Conservation (phyloP, 2,797 vertebrate genomes). For the Gadopsis bispinosus region DNA sequence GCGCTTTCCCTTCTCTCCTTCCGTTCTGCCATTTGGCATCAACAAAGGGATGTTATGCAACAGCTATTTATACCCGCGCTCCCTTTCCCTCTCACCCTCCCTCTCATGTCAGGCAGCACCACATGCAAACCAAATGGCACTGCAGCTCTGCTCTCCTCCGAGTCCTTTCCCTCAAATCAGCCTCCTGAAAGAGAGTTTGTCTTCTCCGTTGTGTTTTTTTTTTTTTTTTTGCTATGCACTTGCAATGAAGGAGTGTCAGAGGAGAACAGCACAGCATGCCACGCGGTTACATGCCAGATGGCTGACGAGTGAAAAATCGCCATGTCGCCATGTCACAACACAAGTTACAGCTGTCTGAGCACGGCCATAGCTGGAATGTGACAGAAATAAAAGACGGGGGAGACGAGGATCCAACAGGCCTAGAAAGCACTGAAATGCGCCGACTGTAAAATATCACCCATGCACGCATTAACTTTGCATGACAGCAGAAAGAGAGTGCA, state of each 20-base stretch:
- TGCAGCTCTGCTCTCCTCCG: slow-evolving; percentile 84
- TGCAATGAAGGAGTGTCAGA: slow-evolving; percentile 25
- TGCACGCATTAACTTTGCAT: slow-evolving; percentile 16
- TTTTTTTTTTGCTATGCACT: neutral
- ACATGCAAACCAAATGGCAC: slow-evolving; percentile 85
- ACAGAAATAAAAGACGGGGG: slow-evolving; percentile 7
- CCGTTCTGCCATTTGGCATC: slow-evolving; percentile 87
- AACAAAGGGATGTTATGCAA: slow-evolving; percentile 96
- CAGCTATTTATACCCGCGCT: slow-evolving; percentile 93
- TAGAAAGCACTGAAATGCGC: neutral
- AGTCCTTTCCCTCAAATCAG: slow-evolving; percentile 22
- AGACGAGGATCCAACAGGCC: neutral
- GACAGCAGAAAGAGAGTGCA: slow-evolving; percentile 8
- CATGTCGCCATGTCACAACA: slow-evolving; percentile 51
- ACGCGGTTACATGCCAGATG: slow-evolving; percentile 39
- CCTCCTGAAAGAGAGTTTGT: neutral
- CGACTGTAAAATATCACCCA: neutral
- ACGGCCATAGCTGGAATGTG: slow-evolving; percentile 12
- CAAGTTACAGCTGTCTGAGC: slow-evolving; percentile 39
- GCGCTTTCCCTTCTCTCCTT: slow-evolving; percentile 86
- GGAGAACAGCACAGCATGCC: slow-evolving; percentile 35
- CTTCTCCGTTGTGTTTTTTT: neutral
- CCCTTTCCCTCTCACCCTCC: slow-evolving; percentile 69
- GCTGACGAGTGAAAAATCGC: slow-evolving; percentile 55
- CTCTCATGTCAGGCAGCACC: slow-evolving; percentile 85